phyloP scores from a whole-genome alignment of 2,113 vertebrate genomes.

The Nothobranchius furzeri region DNA sequence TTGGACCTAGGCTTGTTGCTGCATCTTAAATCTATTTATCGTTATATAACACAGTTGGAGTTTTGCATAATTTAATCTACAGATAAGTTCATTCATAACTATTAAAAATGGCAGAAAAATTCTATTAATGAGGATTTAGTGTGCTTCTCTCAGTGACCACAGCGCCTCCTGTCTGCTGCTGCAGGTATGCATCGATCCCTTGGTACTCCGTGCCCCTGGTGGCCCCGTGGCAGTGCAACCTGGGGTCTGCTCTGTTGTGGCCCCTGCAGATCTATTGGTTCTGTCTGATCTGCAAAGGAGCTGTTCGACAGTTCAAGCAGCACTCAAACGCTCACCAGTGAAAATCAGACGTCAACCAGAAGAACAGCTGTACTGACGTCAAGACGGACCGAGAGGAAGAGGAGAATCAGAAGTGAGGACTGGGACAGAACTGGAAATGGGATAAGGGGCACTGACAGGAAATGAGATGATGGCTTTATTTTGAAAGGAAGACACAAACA shows the following conservation, averaged over 20 bases:
- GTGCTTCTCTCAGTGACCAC: neutral
- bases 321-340: neutral
- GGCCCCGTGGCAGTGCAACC: constrained; percentile 83
- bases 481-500: neutral
- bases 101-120: too few species aligned
- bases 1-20: too few species aligned
- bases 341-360: neutral
- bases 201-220: constrained; percentile 79
- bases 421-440: neutral
- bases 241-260: constrained; percentile 85
- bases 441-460: neutral
- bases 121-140: neutral
- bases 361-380: neutral
- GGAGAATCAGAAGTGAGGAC: neutral
- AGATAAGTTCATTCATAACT: too few species aligned
- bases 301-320: constrained; percentile 62
- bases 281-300: constrained; percentile 86
- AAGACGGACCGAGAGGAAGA: neutral
- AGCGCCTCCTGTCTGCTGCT: constrained; percentile 11
- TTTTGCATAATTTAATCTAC: too few species aligned
- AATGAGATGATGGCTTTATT: neutral
- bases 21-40: too few species aligned
- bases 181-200: constrained; percentile 79
- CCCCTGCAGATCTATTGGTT: constrained; percentile 93
- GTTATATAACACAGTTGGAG: too few species aligned